Conservation (phyloP, 2,797 vertebrate species). For the Tapirus indicus region DNA sequence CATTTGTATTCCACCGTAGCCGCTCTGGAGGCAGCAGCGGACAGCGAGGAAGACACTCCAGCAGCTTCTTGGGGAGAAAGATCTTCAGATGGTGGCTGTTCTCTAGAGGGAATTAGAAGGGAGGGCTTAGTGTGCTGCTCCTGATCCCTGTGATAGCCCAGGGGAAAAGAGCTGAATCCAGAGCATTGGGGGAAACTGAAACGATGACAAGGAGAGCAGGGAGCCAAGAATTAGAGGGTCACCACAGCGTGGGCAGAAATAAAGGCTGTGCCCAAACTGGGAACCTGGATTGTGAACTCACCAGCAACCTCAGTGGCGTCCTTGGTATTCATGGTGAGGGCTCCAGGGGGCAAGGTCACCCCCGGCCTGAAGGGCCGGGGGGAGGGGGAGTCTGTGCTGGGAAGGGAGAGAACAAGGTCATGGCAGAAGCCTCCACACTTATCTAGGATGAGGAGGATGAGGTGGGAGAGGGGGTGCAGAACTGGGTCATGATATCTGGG, state of each 20-base stretch:
- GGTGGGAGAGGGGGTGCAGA: neutral
- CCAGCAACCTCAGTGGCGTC: conserved; percentile 87
- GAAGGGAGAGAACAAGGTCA: conserved; percentile 75
- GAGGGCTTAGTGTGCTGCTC: neutral
- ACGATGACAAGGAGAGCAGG: neutral
- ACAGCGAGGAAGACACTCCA: conserved; percentile 93
- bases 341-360: conserved; percentile 76
- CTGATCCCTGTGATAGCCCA: neutral
- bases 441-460: neutral
- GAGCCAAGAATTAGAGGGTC: neutral
- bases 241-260: neutral
- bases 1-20: conserved; percentile 95
- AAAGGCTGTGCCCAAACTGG: neutral
- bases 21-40: conserved; percentile 92
- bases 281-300: conserved; percentile 76
- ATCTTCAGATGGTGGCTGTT: conserved; percentile 93
- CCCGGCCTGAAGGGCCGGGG: conserved; percentile 81
- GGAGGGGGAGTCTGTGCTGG: conserved; percentile 79
- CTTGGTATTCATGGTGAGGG: conserved; percentile 89
- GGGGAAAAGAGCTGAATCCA: neutral
- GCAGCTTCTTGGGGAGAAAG: conserved; percentile 94
- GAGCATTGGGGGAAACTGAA: neutral
- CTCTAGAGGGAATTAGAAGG: conserved; percentile 82
- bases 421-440: conserved; percentile 27
- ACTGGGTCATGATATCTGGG: neutral